phyloP scores from a whole-genome alignment of 2,797 vertebrate genomes.

The Muscicapa comitata region DNA sequence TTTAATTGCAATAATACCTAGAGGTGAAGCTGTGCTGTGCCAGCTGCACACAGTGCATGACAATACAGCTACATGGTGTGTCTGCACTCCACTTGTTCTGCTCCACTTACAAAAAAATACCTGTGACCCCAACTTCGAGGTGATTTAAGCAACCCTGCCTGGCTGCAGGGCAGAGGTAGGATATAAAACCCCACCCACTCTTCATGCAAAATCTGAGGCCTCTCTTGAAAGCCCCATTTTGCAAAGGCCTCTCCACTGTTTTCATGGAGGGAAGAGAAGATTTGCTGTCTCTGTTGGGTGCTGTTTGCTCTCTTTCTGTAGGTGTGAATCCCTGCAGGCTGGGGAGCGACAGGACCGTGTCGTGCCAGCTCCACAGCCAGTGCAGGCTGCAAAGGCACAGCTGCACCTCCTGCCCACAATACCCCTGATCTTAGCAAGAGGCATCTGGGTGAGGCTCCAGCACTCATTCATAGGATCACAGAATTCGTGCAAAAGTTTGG shows the following conservation, averaged over 20 bases:
- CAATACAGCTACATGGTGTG: not conserved
- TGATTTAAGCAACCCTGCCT: not conserved
- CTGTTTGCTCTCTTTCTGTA: not conserved
- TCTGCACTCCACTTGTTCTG: not conserved
- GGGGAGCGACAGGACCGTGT: fast-evolving
- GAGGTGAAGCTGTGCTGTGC: not conserved
- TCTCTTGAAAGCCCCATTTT: not conserved
- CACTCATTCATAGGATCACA: not conserved
- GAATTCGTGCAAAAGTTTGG: not conserved
- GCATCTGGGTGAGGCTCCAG: not conserved
- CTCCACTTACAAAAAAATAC: not conserved
- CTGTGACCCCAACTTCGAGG: not conserved
- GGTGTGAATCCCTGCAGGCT: not conserved
- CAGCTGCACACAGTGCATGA: not conserved
- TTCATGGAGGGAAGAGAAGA: not conserved
- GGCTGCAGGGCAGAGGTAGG: not conserved
- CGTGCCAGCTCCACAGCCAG: not conserved
- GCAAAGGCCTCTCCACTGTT: not conserved
- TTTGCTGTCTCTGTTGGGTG: not conserved
- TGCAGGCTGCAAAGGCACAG: not conserved
- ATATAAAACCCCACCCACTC: not conserved
- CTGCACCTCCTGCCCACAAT: not conserved
- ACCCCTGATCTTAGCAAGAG: not conserved
- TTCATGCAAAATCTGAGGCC: not conserved
- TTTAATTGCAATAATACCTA: slow-evolving; percentile 22